These are phyloP conservation scores for Naso thynnoides DNA, from an alignment of 2,797 vertebrate genomes.

Conservation along the genomic window DNA sequence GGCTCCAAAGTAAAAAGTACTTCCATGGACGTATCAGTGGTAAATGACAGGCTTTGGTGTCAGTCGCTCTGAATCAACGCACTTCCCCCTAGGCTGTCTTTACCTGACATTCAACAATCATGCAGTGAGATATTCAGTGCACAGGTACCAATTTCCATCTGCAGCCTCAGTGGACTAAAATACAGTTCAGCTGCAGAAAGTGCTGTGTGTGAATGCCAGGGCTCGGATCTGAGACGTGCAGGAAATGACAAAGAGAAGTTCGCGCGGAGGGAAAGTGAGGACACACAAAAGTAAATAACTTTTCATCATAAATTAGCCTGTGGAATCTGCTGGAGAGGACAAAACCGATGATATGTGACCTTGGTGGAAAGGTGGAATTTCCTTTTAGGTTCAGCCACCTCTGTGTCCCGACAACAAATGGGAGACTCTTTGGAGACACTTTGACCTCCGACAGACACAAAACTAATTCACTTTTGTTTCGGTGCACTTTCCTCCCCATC, in stretches of 20 bases:
- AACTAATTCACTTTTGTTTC: slow-evolving; percentile 45
- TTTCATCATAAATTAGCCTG: slow-evolving; percentile 32
- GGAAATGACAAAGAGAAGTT: slow-evolving; percentile 30
- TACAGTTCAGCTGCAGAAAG: slow-evolving; percentile 22
- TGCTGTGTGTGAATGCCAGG: not conserved
- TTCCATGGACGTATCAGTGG: slow-evolving; percentile 15
- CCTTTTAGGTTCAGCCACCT: not conserved
- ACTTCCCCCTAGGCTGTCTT: slow-evolving; percentile 13
- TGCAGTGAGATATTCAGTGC: slow-evolving; percentile 16
- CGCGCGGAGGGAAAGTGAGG: slow-evolving; percentile 24
- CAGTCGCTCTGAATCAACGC: slow-evolving; percentile 27
- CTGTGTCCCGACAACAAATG: slow-evolving; percentile 14
- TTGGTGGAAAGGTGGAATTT: slow-evolving; percentile 18
- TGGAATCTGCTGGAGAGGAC: slow-evolving; percentile 31
- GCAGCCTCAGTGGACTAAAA: slow-evolving; percentile 24
- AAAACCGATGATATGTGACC: slow-evolving; percentile 13
- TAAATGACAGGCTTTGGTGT: slow-evolving; percentile 53
- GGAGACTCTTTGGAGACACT: slow-evolving; percentile 13
- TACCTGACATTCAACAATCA: slow-evolving; percentile 26
- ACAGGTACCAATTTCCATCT: slow-evolving; percentile 58
- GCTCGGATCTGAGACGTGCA: not conserved
- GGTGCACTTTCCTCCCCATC: slow-evolving; percentile 24
- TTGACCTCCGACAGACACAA: slow-evolving; percentile 52
- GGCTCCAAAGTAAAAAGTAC: slow-evolving; percentile 7
- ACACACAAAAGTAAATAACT: slow-evolving; percentile 46